Conservation (phyloP, 1,140 invertebrate species). For the Grapholita molesta region DNA sequence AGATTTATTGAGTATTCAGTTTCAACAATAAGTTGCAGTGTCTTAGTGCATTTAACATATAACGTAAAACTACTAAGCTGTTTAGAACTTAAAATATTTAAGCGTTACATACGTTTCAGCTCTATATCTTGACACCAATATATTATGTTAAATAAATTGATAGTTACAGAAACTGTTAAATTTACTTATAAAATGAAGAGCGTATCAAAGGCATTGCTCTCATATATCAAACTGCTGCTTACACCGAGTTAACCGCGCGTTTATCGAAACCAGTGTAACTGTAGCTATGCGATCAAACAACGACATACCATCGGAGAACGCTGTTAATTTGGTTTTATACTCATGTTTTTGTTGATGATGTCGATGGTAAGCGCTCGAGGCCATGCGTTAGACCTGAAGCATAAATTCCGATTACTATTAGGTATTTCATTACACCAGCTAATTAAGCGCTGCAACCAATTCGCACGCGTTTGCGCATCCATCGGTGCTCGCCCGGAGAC, state of each 20-base stretch:
- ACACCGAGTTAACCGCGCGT: background rate
- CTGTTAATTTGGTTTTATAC: too few species aligned
- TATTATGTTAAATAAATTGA: too few species aligned
- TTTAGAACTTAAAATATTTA: too few species aligned
- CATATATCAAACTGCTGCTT: background rate
- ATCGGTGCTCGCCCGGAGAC: slow-evolving; percentile 53
- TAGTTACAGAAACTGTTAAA: too few species aligned
- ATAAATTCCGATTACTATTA: slow-evolving; percentile 61
- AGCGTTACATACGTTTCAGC: too few species aligned
- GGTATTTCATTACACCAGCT: slow-evolving; percentile 57
- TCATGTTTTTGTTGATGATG: too few species aligned
- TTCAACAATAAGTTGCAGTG: background rate
- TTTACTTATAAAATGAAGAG: too few species aligned
- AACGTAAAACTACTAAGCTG: background rate
- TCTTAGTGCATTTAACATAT: background rate
- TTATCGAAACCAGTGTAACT: background rate
- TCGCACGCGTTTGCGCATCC: slow-evolving; percentile 53
- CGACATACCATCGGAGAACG: background rate
- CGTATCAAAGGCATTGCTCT: background rate
- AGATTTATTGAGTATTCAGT: slow-evolving; percentile 9
- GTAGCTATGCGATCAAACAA: background rate
- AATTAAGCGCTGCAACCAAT: slow-evolving; percentile 66
- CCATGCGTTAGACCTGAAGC: slow-evolving; percentile 35
- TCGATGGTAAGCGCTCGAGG: slow-evolving; percentile 15
- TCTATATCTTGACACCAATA: too few species aligned